Percentiles rank a stretch among this genome's conserved stretches.
These are phyloP conservation scores for Caradrina clavipalpis DNA, from an alignment of 2,888 invertebrate genomes.

Conservation along the genomic window DNA sequence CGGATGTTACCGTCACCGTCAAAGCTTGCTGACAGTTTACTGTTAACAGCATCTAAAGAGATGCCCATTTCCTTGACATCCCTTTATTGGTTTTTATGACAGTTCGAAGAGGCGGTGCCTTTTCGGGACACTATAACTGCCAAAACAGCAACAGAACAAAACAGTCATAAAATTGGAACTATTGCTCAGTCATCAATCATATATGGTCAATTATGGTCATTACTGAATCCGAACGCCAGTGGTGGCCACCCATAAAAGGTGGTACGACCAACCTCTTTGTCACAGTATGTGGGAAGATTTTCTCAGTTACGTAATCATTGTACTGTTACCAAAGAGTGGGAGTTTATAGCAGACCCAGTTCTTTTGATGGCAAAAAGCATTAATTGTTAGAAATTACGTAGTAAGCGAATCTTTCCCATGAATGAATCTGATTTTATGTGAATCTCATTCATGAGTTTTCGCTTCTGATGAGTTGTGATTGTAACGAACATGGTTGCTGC, in stretches of 20 bases:
- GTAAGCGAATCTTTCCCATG: conserved; percentile 64
- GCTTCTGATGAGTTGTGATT: conserved; percentile 22
- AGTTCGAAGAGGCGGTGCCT: conserved; percentile 5
- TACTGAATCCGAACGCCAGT: conserved; percentile 34
- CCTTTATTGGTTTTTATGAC: conserved; percentile 15
- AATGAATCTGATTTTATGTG: conserved; percentile 53
- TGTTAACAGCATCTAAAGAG: neutral
- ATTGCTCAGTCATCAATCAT: conserved; percentile 51
- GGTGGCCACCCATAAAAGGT: conserved; percentile 44
- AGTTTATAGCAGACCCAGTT: conserved; percentile 56
- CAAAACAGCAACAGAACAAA: conserved; percentile 15
- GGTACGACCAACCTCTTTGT: conserved; percentile 40
- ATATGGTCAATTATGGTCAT: conserved; percentile 65
- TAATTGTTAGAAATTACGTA: conserved; percentile 64
- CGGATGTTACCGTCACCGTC: too few relatives aligned
- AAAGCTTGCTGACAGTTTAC: neutral
- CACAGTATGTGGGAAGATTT: conserved; percentile 55
- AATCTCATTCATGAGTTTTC: conserved; percentile 61
- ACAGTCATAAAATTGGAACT: conserved; percentile 39
- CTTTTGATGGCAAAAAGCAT: conserved; percentile 54
- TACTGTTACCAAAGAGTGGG: conserved; percentile 58
- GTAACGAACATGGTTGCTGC: neutral
- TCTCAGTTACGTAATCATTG: conserved; percentile 57
- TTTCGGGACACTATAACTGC: conserved; percentile 1
- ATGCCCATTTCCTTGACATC: neutral